These are phyloP conservation scores for Erebia ligea DNA, from an alignment of 2,888 invertebrate species.

Conservation along the genomic window DNA sequence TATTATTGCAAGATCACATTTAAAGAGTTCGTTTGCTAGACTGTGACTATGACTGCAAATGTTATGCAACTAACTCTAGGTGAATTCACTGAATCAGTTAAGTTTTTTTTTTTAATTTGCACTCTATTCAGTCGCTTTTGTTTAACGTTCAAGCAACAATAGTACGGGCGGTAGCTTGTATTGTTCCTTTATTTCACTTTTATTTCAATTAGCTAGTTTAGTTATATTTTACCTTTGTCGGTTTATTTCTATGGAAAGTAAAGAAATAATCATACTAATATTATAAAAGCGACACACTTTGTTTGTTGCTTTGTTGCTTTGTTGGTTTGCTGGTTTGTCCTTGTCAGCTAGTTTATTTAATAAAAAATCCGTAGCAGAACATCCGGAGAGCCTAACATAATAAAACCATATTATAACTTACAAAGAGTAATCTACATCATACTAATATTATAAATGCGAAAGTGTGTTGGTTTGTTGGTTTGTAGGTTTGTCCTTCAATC, in stretches of 20 bases:
- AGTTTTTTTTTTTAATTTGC: slow-evolving; percentile 18
- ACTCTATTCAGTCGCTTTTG: slow-evolving; percentile 7
- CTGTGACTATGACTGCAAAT: slow-evolving; percentile 23
- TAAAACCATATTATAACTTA: too few relatives aligned
- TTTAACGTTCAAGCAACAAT: not conserved
- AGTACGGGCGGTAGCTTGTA: not conserved
- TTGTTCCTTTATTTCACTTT: not conserved
- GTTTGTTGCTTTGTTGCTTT: too few relatives aligned
- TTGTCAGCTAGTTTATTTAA: too few relatives aligned
- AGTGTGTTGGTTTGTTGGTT: too few relatives aligned
- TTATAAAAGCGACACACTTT: too few relatives aligned
- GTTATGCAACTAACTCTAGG: slow-evolving; percentile 25
- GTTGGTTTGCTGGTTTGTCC: too few relatives aligned
- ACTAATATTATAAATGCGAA: too few relatives aligned
- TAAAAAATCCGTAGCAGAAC: not conserved
- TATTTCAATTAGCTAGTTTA: not conserved
- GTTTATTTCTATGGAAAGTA: not conserved
- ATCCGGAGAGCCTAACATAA: too few relatives aligned
- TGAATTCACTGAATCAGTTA: slow-evolving; percentile 23
- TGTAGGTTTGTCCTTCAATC: too few relatives aligned
- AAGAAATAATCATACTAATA: too few relatives aligned
- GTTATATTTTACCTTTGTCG: not conserved
- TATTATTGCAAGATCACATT: too few relatives aligned
- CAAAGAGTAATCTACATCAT: too few relatives aligned
- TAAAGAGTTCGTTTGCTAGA: not conserved